Percentiles rank a stretch among this genome's conserved stretches.
phyloP scores from a whole-genome alignment of 2,113 vertebrate species.

The Scophthalmus maximus region DNA sequence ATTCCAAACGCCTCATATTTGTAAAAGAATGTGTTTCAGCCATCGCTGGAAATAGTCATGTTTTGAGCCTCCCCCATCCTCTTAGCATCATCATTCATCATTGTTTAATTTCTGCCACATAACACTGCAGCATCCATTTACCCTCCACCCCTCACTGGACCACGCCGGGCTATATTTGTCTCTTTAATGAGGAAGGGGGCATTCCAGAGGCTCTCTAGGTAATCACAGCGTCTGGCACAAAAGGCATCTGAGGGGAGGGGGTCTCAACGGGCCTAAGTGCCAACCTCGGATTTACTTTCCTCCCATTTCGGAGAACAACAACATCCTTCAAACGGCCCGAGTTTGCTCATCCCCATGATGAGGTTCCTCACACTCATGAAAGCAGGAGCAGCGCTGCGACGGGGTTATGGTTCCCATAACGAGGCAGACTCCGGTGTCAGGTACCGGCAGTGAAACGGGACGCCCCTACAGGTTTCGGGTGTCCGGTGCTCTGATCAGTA shows the following conservation, averaged over 20 bases:
- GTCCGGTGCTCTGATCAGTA: conserved; percentile 60
- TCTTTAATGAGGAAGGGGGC: conserved; percentile 71
- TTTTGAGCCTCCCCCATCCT: conserved; percentile 8
- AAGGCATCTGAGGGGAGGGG: conserved; percentile 35
- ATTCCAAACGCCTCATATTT: conserved; percentile 13
- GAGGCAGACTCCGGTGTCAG: conserved; percentile 42
- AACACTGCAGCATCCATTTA: conserved; percentile 65
- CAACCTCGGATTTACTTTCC: conserved; percentile 41
- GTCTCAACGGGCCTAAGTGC: conserved; percentile 23
- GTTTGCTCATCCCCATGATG: conserved; percentile 12
- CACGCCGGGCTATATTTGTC: conserved; percentile 72
- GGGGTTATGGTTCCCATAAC: conserved; percentile 42
- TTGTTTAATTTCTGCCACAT: conserved; percentile 70
- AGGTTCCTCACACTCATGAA: conserved; percentile 27
- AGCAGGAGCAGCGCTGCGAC: conserved; percentile 12
- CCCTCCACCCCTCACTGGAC: conserved; percentile 47
- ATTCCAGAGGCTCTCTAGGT: conserved; percentile 72
- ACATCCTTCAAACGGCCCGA: conserved; percentile 5
- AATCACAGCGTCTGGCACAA: conserved; percentile 74
- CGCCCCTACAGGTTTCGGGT: conserved; percentile 27
- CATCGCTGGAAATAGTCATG: conserved; percentile 48
- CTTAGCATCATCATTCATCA: conserved; percentile 63
- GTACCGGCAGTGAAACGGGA: conserved; percentile 62
- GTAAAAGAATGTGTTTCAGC: conserved; percentile 28
- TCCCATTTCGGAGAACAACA: conserved; percentile 29